Evolutionary conservation across 1,140 invertebrate species (phyloP).

Genomic region (Galleria mellonella): DNA sequence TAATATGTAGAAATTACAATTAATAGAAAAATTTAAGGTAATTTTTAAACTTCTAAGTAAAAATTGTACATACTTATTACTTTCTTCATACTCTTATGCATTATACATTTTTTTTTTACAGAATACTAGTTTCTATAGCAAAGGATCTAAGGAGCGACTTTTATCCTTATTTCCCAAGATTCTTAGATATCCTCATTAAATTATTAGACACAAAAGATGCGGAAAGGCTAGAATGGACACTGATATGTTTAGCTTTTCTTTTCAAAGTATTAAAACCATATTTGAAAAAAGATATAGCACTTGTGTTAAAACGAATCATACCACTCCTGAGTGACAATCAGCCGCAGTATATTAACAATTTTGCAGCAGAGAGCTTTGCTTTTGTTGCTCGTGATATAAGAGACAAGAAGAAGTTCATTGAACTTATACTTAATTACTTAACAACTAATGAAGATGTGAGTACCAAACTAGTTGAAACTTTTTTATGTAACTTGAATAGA

Average conservation of each 20-base stretch:
- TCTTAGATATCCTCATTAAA: conserved; percentile 81
- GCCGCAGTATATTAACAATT: conserved; percentile 89
- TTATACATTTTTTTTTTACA: conserved; percentile 62
- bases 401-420: conserved; percentile 85
- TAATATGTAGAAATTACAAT: too few species aligned
- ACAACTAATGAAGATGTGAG: conserved; percentile 80
- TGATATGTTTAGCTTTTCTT: conserved; percentile 89
- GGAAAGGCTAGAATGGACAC: conserved; percentile 88
- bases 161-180: conserved; percentile 85
- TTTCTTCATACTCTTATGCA: too few species aligned
- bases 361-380: conserved; percentile 96
- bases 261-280: conserved; percentile 92
- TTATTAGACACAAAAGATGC: conserved; percentile 85
- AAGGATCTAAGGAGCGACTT: conserved; percentile 92
- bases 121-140: conserved; percentile 87
- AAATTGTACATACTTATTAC: too few species aligned
- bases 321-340: conserved; percentile 82
- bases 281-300: conserved; percentile 85
- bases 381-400: conserved; percentile 92
- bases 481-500: too few species aligned
- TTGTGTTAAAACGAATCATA: conserved; percentile 83
- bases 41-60: too few species aligned
- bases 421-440: conserved; percentile 81
- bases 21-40: too few species aligned
- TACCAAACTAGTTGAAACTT: too few species aligned